These are phyloP conservation scores for Diadophis punctatus DNA, from an alignment of 2,113 vertebrate species.

Conservation along the genomic window DNA sequence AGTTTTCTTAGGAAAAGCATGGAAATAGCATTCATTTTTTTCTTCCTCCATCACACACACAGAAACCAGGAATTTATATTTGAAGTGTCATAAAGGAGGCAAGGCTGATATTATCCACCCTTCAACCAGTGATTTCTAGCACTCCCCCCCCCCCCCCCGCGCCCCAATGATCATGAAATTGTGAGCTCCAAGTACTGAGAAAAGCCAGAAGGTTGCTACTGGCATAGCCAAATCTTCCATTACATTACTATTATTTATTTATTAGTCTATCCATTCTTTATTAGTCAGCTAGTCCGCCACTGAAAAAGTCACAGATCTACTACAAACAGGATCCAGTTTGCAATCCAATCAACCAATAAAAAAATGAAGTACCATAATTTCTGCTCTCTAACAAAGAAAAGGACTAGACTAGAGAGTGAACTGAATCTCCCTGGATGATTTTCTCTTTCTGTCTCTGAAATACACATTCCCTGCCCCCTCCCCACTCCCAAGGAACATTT, in stretches of 20 bases:
- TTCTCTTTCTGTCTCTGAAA: background rate
- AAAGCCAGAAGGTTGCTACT: background rate
- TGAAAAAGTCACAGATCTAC: background rate
- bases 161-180: background rate
- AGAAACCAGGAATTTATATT: background rate
- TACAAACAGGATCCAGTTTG: background rate
- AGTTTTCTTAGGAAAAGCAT: background rate
- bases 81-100: background rate
- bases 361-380: background rate
- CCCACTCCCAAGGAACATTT: background rate
- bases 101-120: background rate
- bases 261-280: background rate
- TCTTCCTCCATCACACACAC: background rate
- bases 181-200: background rate
- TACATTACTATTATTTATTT: background rate
- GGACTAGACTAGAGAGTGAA: background rate
- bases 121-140: background rate
- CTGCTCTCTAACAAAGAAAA: background rate
- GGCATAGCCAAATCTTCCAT: background rate
- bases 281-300: background rate
- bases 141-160: rapidly evolving
- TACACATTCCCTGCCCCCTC: background rate
- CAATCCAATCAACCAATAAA: background rate
- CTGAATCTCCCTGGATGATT: background rate
- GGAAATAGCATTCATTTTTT: background rate